phyloP scores from a whole-genome alignment of 2,888 invertebrate genomes.

The Lacanobia wlatinum region DNA sequence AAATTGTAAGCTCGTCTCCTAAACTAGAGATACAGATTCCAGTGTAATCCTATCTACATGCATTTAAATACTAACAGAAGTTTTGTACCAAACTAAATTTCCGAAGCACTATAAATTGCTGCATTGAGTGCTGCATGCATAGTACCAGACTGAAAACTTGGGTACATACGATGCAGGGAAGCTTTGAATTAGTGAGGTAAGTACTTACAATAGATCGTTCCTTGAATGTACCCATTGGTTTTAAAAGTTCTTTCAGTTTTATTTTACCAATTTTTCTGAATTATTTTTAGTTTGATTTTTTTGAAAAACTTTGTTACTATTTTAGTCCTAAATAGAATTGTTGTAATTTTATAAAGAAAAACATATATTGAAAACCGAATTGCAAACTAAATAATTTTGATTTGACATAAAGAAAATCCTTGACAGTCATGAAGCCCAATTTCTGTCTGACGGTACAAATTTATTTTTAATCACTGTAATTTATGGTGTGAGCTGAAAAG shows the following conservation, averaged over 20 bases:
- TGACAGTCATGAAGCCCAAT: conserved; percentile 1
- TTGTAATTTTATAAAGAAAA: background rate
- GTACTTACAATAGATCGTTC: conserved; percentile 18
- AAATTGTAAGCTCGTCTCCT: too few relatives aligned
- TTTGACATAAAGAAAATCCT: conserved; percentile 4
- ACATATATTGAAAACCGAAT: background rate
- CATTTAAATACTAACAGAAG: background rate
- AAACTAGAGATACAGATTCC: background rate
- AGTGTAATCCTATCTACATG: background rate
- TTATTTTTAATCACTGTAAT: conserved; percentile 11
- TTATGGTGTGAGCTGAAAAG: background rate
- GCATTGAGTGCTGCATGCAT: background rate
- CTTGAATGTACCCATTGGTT: conserved; percentile 27
- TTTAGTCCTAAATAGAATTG: background rate
- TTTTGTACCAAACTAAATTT: background rate
- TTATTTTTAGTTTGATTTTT: background rate
- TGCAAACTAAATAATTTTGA: conserved; percentile 9
- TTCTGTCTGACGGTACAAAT: background rate
- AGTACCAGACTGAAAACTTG: background rate
- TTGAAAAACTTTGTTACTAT: background rate
- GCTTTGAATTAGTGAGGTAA: background rate
- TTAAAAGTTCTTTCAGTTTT: background rate
- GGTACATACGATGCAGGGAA: background rate
- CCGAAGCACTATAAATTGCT: background rate
- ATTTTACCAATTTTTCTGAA: background rate